phyloP scores from a whole-genome alignment of 2,888 invertebrate genomes.

The Operophtera brumata region DNA sequence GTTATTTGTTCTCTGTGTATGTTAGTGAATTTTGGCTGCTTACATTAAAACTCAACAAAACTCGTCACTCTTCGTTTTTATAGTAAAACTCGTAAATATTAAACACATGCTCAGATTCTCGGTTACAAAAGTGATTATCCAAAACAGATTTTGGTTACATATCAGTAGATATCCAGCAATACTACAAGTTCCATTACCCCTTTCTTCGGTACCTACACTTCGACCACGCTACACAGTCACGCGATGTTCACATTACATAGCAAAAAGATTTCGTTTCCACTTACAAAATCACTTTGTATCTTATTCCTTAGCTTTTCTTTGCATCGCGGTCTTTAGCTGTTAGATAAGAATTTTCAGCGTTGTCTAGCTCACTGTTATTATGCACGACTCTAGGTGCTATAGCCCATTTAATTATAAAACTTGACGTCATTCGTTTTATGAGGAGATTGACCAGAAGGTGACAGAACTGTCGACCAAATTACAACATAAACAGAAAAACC shows the following conservation, averaged over 20 bases:
- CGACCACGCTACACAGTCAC: conserved; percentile 60
- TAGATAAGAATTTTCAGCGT: conserved; percentile 24
- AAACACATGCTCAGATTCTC: neutral
- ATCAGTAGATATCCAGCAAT: conserved; percentile 38
- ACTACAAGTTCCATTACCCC: conserved; percentile 58
- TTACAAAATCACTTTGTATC: conserved; percentile 76
- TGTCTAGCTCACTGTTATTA: conserved; percentile 24
- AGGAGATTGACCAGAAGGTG: neutral
- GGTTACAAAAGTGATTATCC: conserved; percentile 5
- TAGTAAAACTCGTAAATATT: neutral
- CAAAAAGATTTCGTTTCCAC: conserved; percentile 72
- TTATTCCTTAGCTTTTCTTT: conserved; percentile 45
- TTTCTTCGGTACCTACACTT: conserved; percentile 43
- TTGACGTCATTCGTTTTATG: conserved; percentile 7
- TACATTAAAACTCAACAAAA: no score
- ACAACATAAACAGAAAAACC: no score
- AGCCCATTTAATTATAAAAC: conserved; percentile 12
- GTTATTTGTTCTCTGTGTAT: no score
- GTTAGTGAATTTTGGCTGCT: no score
- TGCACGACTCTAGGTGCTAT: conserved; percentile 20
- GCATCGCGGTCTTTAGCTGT: conserved; percentile 23
- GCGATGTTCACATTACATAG: conserved; percentile 71
- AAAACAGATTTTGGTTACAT: conserved; percentile 17
- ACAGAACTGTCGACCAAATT: no score
- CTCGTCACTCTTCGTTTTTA: no score